Base-by-base conservation (phyloP, 2,113 vertebrate genomes). In the Felis catus region DNA sequence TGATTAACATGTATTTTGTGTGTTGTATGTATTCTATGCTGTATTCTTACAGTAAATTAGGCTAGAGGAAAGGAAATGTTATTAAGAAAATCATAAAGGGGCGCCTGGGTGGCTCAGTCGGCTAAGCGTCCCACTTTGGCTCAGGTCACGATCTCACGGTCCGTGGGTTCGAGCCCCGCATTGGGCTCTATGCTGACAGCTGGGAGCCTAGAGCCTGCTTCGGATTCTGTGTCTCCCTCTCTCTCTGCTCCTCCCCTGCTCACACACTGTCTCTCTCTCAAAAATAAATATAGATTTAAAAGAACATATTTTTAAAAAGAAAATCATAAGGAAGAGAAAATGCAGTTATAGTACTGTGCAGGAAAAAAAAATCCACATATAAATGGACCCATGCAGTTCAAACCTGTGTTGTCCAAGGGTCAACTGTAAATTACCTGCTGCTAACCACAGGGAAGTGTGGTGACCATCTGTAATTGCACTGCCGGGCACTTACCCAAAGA, bases 381-480 rank as follows among this genome's bases (percentile, higher is more conserved):
- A 31, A 2, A 5, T 2, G 27, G 27, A 15, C 27, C 41, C 27
- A 9, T 1, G 27, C 15, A 5, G 74, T 31, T 48, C 74, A 29
- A 18, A 31, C 12, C 41, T 27, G 74, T 48, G 74, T 31, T 45
- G 41, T 29, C 41, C 25, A 0, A 29, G 41, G 41, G 74, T 48
- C 41, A 3, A 9, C 41, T 5, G 14, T 2, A 45, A 3, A 1
- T 15, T 15, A 2, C 15, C 25, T 8, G 29, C 15, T 4, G 41
- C 41, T 45, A 25, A 9, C 73, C 74, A 9, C 1, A 4, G 74
- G 8, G 2, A 29, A 8, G 41, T 29, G 74, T 31, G 4, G 41
- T 29, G 9, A 41, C 14, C 41, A 10, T 18, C 74, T 48, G 27
- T 78, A 29, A 48, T 31, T 78, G 14, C 74, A 29, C 74, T 4